Evolutionary conservation across 2,113 vertebrate genomes (phyloP).

Genomic region (Sciurus niger): DNA sequence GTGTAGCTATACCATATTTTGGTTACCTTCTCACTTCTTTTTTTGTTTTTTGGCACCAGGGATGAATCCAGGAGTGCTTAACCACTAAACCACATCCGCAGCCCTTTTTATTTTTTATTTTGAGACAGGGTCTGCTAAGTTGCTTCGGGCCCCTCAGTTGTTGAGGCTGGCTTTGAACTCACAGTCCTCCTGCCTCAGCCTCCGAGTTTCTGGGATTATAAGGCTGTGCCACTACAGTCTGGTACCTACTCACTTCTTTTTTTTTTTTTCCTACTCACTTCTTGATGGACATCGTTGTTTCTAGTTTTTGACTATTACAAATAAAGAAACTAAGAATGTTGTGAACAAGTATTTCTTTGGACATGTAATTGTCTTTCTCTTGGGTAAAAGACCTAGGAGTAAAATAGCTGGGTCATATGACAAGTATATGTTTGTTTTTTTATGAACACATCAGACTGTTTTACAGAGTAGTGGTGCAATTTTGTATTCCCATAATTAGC

Average conservation of each 20-base stretch:
- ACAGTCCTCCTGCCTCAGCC: no score
- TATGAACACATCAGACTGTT: neutral
- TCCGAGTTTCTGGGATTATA: no score
- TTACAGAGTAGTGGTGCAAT: neutral
- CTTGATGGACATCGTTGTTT: neutral
- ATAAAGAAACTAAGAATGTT: neutral
- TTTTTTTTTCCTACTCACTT: no score
- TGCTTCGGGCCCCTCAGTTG: no score
- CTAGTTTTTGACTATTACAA: neutral
- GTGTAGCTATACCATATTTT: neutral
- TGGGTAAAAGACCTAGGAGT: neutral
- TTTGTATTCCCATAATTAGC: neutral
- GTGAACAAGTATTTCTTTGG: neutral
- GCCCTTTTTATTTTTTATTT: no score
- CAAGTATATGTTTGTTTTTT: neutral
- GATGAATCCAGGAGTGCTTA: no score
- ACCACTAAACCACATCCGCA: no score
- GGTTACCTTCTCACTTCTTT: neutral
- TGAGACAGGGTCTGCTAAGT: no score
- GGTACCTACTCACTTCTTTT: no score
- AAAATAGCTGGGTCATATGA: neutral
- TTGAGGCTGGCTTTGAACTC: no score
- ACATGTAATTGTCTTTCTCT: neutral
- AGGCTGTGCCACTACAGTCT: no score
- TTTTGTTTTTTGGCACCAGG: neutral